Base-by-base conservation (phyloP, 2,797 vertebrate genomes). In the Lacerta bilineata region DNA sequence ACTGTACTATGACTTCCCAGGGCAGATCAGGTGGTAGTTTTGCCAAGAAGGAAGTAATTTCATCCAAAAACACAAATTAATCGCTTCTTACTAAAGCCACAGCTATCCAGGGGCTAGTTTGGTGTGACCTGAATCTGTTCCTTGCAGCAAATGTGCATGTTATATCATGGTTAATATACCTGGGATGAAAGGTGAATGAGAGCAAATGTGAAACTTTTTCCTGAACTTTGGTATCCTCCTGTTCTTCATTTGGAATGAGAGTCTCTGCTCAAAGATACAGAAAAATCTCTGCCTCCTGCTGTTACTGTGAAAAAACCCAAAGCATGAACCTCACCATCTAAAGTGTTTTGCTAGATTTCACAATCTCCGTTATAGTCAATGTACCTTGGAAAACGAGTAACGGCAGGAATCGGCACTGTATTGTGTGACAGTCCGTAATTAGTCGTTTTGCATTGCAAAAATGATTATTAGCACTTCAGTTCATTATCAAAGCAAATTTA, bases 401-500 rank as follows among this genome's bases (percentile, higher is more conserved):
- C 23, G 85, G 0, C 69, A 9, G 0, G 0, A 75, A 11, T 1
- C 69, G 46, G 39, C 68, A 15, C 87, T 4, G 0, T 46, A 0
- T 25, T 71, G 81, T 61, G 27, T 69, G 0, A 75, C 90, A 88
- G 87, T 4, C 91, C 59, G 89, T 94, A 95, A 96, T 94, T 94
- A 94, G 80, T 82, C 90, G 89, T 93, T 95, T 95, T 96, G 95
- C 95, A 95, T 94, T 95, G 95, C 94, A 96, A 95, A 72, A 95
- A 95, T 8, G 88, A 93, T 95, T 93, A 96, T 96, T 96, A 96
- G 93, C 88, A 84, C 92, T 92, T 95, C 84, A 72, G 93, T 95
- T 96, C 96, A 96, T 96, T 96, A 96, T 94, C 95, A 95, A 93
- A 96, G 93, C 91, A 96, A 96, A 95, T 96, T 95, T 91, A 96